These are phyloP conservation scores for Acomys russatus DNA, from an alignment of 2,797 vertebrate genomes.

Conservation along the genomic window DNA sequence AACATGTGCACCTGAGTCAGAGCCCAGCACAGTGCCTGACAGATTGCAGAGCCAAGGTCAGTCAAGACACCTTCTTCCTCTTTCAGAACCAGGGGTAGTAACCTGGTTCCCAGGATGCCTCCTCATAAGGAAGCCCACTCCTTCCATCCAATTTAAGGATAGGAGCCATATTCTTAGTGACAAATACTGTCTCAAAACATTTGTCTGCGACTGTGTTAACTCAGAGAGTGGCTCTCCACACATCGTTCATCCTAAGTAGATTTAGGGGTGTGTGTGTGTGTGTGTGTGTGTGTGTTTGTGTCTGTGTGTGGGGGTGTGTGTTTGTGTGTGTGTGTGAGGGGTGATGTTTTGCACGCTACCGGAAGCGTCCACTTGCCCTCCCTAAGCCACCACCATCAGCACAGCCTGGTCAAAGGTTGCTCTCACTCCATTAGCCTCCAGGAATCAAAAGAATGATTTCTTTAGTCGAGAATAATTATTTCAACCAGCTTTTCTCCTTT, in stretches of 20 bases:
- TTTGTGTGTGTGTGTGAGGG: background rate
- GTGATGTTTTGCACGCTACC: conserved; percentile 65
- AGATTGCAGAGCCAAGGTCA: background rate
- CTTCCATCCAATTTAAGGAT: background rate
- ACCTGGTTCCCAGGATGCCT: background rate
- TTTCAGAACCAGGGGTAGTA: background rate
- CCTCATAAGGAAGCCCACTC: background rate
- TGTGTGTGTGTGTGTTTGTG: conserved; percentile 22
- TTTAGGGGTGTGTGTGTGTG: conserved; percentile 50
- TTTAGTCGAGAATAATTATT: conserved; percentile 90
- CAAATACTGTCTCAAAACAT: conserved; percentile 59
- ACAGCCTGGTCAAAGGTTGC: conserved; percentile 82
- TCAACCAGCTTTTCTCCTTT: conserved; percentile 86
- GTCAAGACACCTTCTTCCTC: background rate
- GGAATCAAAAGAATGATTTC: conserved; percentile 89
- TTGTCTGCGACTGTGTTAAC: conserved; percentile 85
- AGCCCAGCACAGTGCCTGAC: background rate
- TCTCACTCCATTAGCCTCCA: conserved; percentile 90
- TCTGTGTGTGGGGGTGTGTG: conserved; percentile 43
- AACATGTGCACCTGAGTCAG: fast-evolving
- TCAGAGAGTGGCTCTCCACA: conserved; percentile 78
- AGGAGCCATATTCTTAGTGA: background rate
- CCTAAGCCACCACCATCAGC: conserved; percentile 76
- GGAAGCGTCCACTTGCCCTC: conserved; percentile 73
- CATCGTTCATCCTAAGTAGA: conserved; percentile 86